Evolutionary conservation across 2,888 invertebrate genomes (phyloP).

Genomic region (Chesias legatella): DNA sequence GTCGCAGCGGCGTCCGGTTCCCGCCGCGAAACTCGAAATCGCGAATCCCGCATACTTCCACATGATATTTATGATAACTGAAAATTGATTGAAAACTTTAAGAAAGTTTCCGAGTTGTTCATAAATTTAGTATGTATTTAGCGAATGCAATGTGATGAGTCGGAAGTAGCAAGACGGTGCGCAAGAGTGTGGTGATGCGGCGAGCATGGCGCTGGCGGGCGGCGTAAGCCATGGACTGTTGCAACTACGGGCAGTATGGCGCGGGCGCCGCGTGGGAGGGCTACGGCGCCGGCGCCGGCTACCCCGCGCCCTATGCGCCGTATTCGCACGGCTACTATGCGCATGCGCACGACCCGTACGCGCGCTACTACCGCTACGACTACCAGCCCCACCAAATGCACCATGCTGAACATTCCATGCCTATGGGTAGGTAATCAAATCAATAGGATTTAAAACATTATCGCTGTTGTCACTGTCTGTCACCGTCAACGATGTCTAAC

Average conservation of each 20-base stretch:
- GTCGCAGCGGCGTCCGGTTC: conserved; percentile 70
- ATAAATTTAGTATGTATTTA: conserved; percentile 1
- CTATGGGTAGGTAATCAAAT: conserved; percentile 62
- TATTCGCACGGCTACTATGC: conserved; percentile 56
- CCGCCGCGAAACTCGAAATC: conserved; percentile 70
- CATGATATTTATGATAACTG: conserved; percentile 26
- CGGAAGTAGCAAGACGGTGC: conserved; percentile 32
- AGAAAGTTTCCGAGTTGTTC: conserved; percentile 15
- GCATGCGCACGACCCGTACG: conserved; percentile 69
- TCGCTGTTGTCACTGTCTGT: too few species aligned
- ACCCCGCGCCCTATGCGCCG: conserved; percentile 50
- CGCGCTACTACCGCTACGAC: conserved; percentile 72
- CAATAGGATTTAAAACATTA: too few species aligned
- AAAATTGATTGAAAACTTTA: conserved; percentile 4
- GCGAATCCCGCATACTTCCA: conserved; percentile 32
- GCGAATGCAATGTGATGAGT: conserved; percentile 8
- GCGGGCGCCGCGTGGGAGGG: conserved; percentile 54
- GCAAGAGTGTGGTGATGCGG: conserved; percentile 39
- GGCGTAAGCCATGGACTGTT: conserved; percentile 75
- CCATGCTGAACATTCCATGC: conserved; percentile 67
- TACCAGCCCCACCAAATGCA: conserved; percentile 65
- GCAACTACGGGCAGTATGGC: conserved; percentile 76
- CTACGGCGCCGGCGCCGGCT: conserved; percentile 47
- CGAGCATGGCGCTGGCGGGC: conserved; percentile 53
- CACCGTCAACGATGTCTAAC: too few species aligned